phyloP scores from a whole-genome alignment of 1,140 invertebrate genomes.

The Holcopasites calliopsidis region DNA sequence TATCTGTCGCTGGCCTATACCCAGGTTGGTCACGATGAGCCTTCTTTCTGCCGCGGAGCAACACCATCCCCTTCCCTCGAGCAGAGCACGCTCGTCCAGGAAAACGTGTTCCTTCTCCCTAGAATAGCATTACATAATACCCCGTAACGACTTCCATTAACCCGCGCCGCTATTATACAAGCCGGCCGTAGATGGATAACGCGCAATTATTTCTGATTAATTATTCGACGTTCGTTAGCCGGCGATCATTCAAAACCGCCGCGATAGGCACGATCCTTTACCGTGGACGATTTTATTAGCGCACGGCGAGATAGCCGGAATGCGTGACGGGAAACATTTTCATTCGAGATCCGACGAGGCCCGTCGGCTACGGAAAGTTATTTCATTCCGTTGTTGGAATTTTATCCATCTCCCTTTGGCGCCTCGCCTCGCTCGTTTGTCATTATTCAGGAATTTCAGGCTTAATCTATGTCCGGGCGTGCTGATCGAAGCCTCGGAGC shows the following conservation, averaged over 20 bases:
- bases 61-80: background rate
- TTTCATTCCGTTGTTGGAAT: too few species aligned
- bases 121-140: constrained; percentile 28
- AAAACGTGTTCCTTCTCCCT: background rate
- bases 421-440: too few species aligned
- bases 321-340: background rate
- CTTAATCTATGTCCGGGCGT: too few species aligned
- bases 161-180: constrained; percentile 21
- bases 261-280: background rate
- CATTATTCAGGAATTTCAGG: too few species aligned
- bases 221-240: constrained; percentile 15
- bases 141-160: constrained; percentile 40
- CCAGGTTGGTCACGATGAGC: constrained; percentile 43
- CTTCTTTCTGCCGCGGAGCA: background rate
- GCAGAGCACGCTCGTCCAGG: too few species aligned
- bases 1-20: constrained; percentile 42
- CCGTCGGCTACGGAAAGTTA: too few species aligned
- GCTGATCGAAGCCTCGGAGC: too few species aligned
- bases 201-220: constrained; percentile 37
- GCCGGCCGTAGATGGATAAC: constrained; percentile 16
- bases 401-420: too few species aligned
- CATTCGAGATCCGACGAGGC: background rate
- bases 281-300: constrained; percentile 9
- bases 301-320: background rate
- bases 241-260: background rate